phyloP scores from a whole-genome alignment of 2,888 invertebrate species.

The Stenichneumon culpator region DNA sequence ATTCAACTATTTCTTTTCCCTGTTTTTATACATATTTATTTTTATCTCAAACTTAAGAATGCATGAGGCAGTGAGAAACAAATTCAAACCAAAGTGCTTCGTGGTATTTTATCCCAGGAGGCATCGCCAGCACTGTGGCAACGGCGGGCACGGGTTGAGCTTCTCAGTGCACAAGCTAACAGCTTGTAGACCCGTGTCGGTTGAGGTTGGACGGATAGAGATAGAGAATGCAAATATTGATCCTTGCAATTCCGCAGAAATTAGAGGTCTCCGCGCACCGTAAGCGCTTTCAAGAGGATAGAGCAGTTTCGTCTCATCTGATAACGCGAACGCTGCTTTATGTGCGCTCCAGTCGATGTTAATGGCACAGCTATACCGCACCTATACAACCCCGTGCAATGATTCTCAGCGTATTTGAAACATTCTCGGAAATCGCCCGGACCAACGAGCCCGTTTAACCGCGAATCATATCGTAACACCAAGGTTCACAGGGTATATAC shows the following conservation, averaged over 20 bases:
- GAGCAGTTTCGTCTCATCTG: slow-evolving; percentile 67
- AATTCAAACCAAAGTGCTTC: not conserved
- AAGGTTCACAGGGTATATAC: slow-evolving; percentile 27
- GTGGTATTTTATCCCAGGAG: slow-evolving; percentile 12
- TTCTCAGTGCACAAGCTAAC: slow-evolving; percentile 33
- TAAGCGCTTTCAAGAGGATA: slow-evolving; percentile 64
- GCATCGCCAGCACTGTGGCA: not conserved
- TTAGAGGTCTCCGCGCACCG: slow-evolving; percentile 64
- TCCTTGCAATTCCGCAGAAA: slow-evolving; percentile 66
- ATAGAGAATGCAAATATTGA: slow-evolving; percentile 68
- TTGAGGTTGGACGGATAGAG: slow-evolving; percentile 57
- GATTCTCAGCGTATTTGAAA: slow-evolving; percentile 37
- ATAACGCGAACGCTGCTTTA: slow-evolving; percentile 58
- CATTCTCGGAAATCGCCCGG: slow-evolving; percentile 47
- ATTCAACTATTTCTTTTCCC: too few species aligned
- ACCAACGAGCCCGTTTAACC: slow-evolving; percentile 39
- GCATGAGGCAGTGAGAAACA: not conserved
- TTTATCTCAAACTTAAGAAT: not conserved
- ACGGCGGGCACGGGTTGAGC: slow-evolving; percentile 45
- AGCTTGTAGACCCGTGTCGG: slow-evolving; percentile 42
- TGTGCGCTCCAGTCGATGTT: slow-evolving; percentile 26
- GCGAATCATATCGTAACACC: slow-evolving; percentile 56
- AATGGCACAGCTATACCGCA: slow-evolving; percentile 6
- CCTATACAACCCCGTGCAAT: not conserved
- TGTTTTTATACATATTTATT: not conserved